Conservation (phyloP, 2,888 invertebrate genomes). For the Phasia obesa region DNA sequence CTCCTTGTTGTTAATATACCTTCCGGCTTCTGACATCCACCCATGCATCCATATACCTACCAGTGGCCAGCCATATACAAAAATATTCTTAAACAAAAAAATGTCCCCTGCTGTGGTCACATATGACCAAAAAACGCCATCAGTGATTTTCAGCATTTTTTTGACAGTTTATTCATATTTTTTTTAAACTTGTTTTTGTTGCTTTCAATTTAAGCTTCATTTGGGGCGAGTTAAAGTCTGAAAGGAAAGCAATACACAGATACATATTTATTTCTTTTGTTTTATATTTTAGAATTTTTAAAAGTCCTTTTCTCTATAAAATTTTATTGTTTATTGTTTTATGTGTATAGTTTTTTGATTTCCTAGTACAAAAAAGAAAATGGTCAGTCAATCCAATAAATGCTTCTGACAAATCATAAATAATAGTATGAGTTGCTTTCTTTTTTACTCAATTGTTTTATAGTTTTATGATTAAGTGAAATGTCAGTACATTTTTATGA, state of each 20-base stretch:
- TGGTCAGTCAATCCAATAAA: slow-evolving; percentile 67
- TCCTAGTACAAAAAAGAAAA: slow-evolving; percentile 30
- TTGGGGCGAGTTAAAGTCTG: slow-evolving; percentile 13
- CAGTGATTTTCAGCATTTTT: slow-evolving; percentile 75
- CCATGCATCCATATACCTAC: slow-evolving; percentile 2
- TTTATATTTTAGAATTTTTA: slow-evolving; percentile 55
- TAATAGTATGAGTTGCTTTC: slow-evolving; percentile 46
- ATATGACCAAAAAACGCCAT: slow-evolving; percentile 69
- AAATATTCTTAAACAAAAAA: slow-evolving; percentile 60
- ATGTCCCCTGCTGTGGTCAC: slow-evolving; percentile 77
- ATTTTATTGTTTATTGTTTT: neutral
- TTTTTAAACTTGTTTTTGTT: slow-evolving; percentile 51
- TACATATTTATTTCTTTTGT: slow-evolving; percentile 22
- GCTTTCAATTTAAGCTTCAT: slow-evolving; percentile 28
- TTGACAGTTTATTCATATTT: slow-evolving; percentile 76
- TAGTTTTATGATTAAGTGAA: slow-evolving; percentile 65
- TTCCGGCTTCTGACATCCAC: slow-evolving; percentile 56
- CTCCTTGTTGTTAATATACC: slow-evolving; percentile 68
- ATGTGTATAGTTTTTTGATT: slow-evolving; percentile 60
- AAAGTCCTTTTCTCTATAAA: neutral
- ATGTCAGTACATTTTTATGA: slow-evolving; percentile 62
- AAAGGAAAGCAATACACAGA: slow-evolving; percentile 2
- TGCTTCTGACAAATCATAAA: slow-evolving; percentile 70
- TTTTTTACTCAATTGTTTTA: slow-evolving; percentile 44
- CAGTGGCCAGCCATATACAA: slow-evolving; percentile 22